Base-by-base conservation (phyloP, 2,113 vertebrate genomes). In the Laterallus jamaicensis region DNA sequence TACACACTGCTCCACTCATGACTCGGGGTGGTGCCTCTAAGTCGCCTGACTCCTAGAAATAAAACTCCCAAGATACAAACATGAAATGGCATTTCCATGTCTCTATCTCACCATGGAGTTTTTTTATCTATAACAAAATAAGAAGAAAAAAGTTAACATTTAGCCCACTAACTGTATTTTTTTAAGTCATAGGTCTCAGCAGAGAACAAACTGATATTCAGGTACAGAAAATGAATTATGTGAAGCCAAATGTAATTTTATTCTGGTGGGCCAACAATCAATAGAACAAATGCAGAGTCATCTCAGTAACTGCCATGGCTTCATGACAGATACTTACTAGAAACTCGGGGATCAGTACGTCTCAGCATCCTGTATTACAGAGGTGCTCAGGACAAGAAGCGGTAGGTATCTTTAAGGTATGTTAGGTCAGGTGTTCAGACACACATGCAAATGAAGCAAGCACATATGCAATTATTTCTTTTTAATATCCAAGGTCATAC, bases 191-290 rank as follows among this genome's bases (percentile, higher is more conserved):
- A 76, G 74, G 49, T 90, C 83, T 96, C 86, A 88, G 42, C 44
- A 82, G 84, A 82, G 62, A 92, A 56, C 83, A 88, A 93, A 86
- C 87, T 9, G 6, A 86, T 97, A 77, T 82, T 88, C 66, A 58
- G 80, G 70, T 60, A 91, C 50, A 93, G 90, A 94, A 95, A 95
- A 96, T 92, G 84, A 95, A 97, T 96, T 93, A 88, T 80, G 70
- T 80, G 78, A 77, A 96, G 87, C 58, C 80, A 93, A 96, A 95
- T 88, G 92, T 77, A 95, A 96, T 92, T 95, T 91, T 91, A 62
- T 94, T 95, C 91, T 82, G 69, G 77, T 92, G 94, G 90, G 80
- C 80, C 69, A 93, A 66, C 92, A 86, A 94, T 94, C 90, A 94
- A 94, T 92, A 96, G 77, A 88, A 73, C 60, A 69, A 93, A 76